Evolutionary conservation across 2,888 invertebrate species (phyloP), one percentile per base, ranked within the genome.

Genomic region (Campaea margaritaria): DNA sequence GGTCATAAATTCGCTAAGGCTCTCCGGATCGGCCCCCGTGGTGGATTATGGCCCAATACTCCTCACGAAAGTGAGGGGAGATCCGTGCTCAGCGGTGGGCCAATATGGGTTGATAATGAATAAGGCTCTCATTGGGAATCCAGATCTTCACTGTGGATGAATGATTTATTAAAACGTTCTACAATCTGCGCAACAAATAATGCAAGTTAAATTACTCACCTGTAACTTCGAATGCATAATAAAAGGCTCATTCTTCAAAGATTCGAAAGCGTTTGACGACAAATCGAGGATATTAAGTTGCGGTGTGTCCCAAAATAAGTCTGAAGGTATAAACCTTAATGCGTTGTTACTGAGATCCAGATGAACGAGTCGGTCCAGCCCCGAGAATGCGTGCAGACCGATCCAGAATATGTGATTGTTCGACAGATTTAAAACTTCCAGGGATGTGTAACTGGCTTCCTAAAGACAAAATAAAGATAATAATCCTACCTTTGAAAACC

Each of bases 311-410:
- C 93, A 93, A 69, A 95, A 94, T 56, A 95, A 78, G 62, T 93
- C 93, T 0, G 88, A 83, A 0, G 91, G 78, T 34, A 95, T 82
- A 60, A 91, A 93, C 73, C 95, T 91, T 50, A 95, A 80, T 27
- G 94, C 91, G 73, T 95, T 95, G 70, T 91, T 93, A 45, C 95
- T 94, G 31, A 95, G 84, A 79, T 95, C 94, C 53, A 95, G 74
- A 11, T 91, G 89, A 43, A 82, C 79, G 15, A 95, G 78, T 12
- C 88, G 82, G 2, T 87, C 83, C 54, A 95, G 65, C 0, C 93
- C 91, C 0, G 87, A 79, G 72, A 95, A 95, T 0, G 94, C 94
- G 67, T 95, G 93, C 52, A 94, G 78, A 10, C 94, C 94, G 47
- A 95, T 92, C 76, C 94, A 94, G 67, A 93, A 93, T 47, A 95